Evolutionary conservation across 1,140 invertebrate species (phyloP), one percentile per base, ranked within the genome.

Genomic region (Cotesia chilonis): DNA sequence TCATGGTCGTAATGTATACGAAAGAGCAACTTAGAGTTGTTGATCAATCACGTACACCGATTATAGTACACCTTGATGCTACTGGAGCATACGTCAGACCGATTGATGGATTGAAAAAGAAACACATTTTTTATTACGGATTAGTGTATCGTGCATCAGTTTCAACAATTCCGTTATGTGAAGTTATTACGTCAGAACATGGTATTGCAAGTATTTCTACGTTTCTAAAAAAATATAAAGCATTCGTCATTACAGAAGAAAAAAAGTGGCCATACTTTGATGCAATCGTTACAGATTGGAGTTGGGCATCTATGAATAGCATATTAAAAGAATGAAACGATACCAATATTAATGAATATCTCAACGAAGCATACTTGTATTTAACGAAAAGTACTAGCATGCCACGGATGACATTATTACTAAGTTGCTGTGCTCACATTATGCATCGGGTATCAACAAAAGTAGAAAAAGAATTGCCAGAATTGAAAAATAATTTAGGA

Each of bases 151-250:
- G 54, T 28, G 35, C 7, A 14, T 38, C 51, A 10, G 38, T 28
- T 14, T 57, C 38, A 37, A 59, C 54, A 6, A 41, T 69, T 4
- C 41, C 52, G 3, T 9, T 73, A 36, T 35, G 28, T 9, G 14
- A 69, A 38, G 60, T 68, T 54, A 61, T 73, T 51, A 69, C 66
- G 2, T 73, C 65, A 7, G 17, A 73, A 14, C 72, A 73, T 68
- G 37, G 28, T 4, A 52, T 60, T 9, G 4, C 17, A 17, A 35
- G 36, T 14, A 73, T 73, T 51, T 14, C 0, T 10, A 52, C 38
- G 1, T 69, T 73, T 59, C 20, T 73, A 28, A 61, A 63, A 10
- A 4, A 35, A 5, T 68, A 68, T 12, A 59, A 41, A 12, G 4
- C 12, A 9, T 63, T 63, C 17, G 36, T 69, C 6, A 7, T 17